Conservation (phyloP, 2,888 invertebrate genomes). For the Chamaedrilus cognettii region DNA sequence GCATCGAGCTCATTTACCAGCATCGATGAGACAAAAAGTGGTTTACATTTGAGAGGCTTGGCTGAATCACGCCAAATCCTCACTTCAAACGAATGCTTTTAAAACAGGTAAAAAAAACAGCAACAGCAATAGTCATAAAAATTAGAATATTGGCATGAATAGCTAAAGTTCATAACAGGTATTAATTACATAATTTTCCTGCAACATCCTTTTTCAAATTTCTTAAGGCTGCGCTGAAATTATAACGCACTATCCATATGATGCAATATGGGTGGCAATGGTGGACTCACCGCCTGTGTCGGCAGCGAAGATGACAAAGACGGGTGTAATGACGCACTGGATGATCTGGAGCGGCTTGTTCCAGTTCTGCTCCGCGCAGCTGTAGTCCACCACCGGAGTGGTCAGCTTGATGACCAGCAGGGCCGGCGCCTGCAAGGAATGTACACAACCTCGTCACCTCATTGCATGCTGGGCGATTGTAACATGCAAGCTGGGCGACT, state of each 20-base stretch:
- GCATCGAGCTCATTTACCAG: too few relatives aligned
- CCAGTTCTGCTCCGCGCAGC: conserved; percentile 63
- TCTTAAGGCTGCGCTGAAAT: background rate
- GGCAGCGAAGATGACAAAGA: conserved; percentile 58
- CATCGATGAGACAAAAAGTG: too few relatives aligned
- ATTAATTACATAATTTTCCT: background rate
- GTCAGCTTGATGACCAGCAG: conserved; percentile 64
- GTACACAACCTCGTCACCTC: too few relatives aligned
- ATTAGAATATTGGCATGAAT: too few relatives aligned
- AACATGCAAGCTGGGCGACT: too few relatives aligned
- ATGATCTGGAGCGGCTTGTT: conserved; percentile 65
- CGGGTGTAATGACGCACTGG: conserved; percentile 63
- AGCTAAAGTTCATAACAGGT: too few relatives aligned
- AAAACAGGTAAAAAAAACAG: too few relatives aligned
- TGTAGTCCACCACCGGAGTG: conserved; percentile 65
- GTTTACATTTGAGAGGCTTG: too few relatives aligned
- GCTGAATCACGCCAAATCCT: too few relatives aligned
- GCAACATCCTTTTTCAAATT: background rate
- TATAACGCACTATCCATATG: background rate
- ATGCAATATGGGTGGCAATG: background rate
- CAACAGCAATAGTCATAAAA: too few relatives aligned
- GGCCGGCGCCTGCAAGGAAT: conserved; percentile 59
- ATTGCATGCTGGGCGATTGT: too few relatives aligned
- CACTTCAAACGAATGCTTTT: too few relatives aligned
- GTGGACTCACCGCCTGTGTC: conserved; percentile 29